Percentiles rank a stretch among this genome's conserved stretches.
Evolutionary conservation across 2,888 invertebrate species (phyloP).

Genomic region (Folsomia candida): DNA sequence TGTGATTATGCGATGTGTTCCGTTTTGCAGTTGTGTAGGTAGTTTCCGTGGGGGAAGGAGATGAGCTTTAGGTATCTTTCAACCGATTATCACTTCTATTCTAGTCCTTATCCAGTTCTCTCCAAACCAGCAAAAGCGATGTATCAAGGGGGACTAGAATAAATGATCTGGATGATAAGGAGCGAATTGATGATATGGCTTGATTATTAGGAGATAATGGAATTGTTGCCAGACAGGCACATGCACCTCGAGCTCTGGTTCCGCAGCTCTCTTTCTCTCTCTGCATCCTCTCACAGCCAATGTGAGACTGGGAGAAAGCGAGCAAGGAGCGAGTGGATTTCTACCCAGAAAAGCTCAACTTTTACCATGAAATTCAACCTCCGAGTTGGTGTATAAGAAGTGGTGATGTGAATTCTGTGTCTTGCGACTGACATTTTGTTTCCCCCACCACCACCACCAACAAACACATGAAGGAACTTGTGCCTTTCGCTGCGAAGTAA

Average conservation of each 20-base stretch:
- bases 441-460: no score
- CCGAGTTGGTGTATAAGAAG: not conserved
- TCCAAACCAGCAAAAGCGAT: not conserved
- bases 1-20: not conserved
- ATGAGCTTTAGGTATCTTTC: no score
- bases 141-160: not conserved
- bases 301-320: constrained; percentile 14
- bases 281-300: constrained; percentile 8
- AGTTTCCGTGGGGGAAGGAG: not conserved
- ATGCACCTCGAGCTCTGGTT: not conserved
- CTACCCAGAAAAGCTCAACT: constrained; percentile 6
- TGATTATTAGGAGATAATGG: constrained; percentile 19
- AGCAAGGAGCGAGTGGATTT: not conserved
- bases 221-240: constrained; percentile 3
- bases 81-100: no score
- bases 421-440: not conserved
- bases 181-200: constrained; percentile 12
- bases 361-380: not conserved
- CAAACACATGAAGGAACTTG: not conserved
- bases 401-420: not conserved
- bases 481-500: not conserved
- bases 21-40: not conserved
- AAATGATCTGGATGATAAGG: constrained; percentile 11
- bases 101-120: not conserved
- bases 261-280: not conserved